A percentile compares a stretch with the other conserved stretches of the same genome.
Conservation (phyloP, 2,797 vertebrate species). For the Psittacula derbiana region DNA sequence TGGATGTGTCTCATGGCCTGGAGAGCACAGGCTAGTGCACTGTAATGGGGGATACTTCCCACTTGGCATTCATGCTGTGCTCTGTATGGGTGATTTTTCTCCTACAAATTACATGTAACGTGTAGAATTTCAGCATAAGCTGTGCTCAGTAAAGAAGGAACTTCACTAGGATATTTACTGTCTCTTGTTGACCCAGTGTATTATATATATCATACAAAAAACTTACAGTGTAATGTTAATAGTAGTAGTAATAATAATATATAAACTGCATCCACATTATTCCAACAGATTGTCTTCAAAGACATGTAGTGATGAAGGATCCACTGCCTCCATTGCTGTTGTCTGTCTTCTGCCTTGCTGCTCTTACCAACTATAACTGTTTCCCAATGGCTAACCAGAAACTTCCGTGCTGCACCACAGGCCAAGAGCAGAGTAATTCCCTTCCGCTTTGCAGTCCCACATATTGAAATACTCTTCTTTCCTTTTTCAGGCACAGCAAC, state of each 20-base stretch:
- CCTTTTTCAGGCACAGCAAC: neutral
- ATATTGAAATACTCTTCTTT: neutral
- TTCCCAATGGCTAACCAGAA: neutral
- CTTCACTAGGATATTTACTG: neutral
- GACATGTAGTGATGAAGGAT: neutral
- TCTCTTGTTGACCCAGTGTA: neutral
- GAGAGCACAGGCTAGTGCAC: neutral
- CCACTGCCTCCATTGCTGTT: fast-evolving
- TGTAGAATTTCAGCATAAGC: neutral
- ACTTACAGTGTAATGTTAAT: neutral
- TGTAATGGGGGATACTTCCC: neutral
- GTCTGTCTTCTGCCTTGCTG: neutral
- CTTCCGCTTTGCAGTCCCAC: neutral
- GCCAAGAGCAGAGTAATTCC: neutral
- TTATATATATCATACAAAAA: neutral
- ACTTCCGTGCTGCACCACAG: neutral
- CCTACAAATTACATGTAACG: neutral
- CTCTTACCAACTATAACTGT: neutral
- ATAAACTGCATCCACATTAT: neutral
- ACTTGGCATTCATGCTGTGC: neutral
- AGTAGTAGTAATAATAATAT: neutral
- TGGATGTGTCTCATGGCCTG: neutral
- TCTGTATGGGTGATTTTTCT: neutral
- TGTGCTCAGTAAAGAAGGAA: neutral
- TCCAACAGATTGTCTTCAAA: neutral